Evolutionary conservation across 2,888 invertebrate genomes (phyloP).

Genomic region (Beris morrisii): DNA sequence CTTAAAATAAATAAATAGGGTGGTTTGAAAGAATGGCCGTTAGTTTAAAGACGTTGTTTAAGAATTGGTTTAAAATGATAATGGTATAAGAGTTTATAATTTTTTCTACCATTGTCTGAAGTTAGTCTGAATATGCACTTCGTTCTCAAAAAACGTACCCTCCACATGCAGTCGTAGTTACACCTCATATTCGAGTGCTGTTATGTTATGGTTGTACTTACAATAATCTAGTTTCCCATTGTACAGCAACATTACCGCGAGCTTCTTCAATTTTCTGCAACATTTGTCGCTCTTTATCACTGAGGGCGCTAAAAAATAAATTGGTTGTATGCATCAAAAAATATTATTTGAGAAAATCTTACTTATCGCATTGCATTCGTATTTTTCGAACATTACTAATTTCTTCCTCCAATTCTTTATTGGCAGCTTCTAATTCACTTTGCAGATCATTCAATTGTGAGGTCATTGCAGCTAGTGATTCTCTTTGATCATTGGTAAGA

Average conservation of each 20-base stretch:
- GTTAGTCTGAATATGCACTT: too few relatives aligned
- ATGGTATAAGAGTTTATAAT: too few relatives aligned
- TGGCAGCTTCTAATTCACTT: constrained; percentile 58
- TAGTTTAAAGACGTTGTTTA: too few relatives aligned
- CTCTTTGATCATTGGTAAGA: constrained; percentile 61
- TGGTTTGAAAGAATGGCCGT: too few relatives aligned
- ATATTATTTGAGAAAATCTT: constrained; percentile 34
- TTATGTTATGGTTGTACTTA: too few relatives aligned
- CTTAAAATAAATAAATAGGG: too few relatives aligned
- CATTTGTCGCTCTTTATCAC: constrained; percentile 57
- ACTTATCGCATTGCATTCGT: constrained; percentile 56
- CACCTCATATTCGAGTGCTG: too few relatives aligned
- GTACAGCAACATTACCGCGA: constrained; percentile 60
- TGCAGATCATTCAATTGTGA: constrained; percentile 62
- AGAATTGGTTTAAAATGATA: too few relatives aligned
- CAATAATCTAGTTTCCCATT: constrained; percentile 66
- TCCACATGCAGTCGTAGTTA: too few relatives aligned
- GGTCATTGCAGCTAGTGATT: constrained; percentile 58
- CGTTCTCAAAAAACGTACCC: too few relatives aligned
- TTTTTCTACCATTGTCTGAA: too few relatives aligned
- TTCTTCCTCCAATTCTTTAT: constrained; percentile 59
- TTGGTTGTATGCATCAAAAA: too few relatives aligned
- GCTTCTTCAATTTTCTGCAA: constrained; percentile 58
- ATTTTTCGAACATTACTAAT: constrained; percentile 57
- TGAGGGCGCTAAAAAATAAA: constrained; percentile 47